phyloP scores from a whole-genome alignment of 2,797 vertebrate species.

The Percopsis omiscomaycus region DNA sequence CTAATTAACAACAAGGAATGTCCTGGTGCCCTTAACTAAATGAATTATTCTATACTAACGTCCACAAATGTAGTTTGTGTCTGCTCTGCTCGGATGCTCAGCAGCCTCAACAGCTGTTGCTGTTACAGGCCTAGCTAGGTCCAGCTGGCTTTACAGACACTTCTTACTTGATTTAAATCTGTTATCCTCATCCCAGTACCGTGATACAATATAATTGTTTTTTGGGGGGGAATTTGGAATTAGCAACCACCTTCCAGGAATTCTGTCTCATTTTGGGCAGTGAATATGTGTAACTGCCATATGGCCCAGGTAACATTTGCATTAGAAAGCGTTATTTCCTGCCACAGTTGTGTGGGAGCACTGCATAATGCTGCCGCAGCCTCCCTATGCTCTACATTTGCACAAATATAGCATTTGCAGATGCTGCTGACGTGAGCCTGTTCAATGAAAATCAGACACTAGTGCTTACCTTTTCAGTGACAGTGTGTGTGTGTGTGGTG shows the following conservation, averaged over 20 bases:
- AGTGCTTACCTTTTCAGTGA: not conserved
- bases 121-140: conserved; percentile 22
- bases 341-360: not conserved
- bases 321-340: not conserved
- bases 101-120: conserved; percentile 35
- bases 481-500: not conserved
- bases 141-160: conserved; percentile 21
- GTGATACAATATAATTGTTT: no score
- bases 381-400: not conserved
- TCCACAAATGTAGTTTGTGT: conserved; percentile 19
- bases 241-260: no score
- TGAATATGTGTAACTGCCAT: no score
- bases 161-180: no score
- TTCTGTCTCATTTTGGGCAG: no score
- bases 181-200: no score
- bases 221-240: no score
- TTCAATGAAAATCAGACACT: conserved; percentile 6
- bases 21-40: conserved; percentile 41
- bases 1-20: conserved; percentile 46
- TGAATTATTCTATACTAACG: conserved; percentile 7
- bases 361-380: not conserved
- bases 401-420: conserved; percentile 10
- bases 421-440: conserved; percentile 14
- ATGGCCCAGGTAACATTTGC: not conserved
- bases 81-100: conserved; percentile 19